Evolutionary conservation across 2,888 invertebrate species (phyloP).

Genomic region (Beris morrisii): DNA sequence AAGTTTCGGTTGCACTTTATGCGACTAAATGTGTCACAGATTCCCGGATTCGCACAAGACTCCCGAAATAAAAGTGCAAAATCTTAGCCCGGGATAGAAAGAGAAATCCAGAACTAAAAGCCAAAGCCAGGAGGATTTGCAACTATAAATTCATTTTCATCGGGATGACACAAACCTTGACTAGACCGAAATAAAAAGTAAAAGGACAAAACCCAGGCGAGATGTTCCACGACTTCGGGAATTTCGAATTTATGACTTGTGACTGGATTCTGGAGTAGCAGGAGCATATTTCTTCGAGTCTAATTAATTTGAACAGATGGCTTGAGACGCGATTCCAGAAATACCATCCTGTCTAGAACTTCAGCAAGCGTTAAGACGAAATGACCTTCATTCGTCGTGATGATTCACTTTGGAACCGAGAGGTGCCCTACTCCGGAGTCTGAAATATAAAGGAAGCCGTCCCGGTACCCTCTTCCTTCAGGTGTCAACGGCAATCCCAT

Average conservation of each 20-base stretch:
- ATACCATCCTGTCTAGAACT: slow-evolving; percentile 8
- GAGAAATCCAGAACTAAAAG: neutral
- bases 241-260: slow-evolving; percentile 18
- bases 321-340: slow-evolving; percentile 5
- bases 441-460: no score
- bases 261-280: slow-evolving; percentile 10
- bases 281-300: neutral
- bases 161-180: neutral
- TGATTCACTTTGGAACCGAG: slow-evolving; percentile 5
- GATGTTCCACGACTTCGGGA: neutral
- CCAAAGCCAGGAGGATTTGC: no score
- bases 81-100: no score
- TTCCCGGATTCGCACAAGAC: no score
- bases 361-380: neutral
- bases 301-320: slow-evolving; percentile 25
- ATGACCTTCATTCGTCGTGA: slow-evolving; percentile 4
- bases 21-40: no score
- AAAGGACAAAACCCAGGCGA: neutral
- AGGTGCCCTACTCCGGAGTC: no score
- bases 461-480: no score
- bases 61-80: no score
- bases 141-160: neutral
- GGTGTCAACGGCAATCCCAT: no score
- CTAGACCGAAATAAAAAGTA: neutral
- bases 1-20: no score